Conservation (phyloP, 2,113 vertebrate genomes). For the Ctenodactylus gundi region DNA sequence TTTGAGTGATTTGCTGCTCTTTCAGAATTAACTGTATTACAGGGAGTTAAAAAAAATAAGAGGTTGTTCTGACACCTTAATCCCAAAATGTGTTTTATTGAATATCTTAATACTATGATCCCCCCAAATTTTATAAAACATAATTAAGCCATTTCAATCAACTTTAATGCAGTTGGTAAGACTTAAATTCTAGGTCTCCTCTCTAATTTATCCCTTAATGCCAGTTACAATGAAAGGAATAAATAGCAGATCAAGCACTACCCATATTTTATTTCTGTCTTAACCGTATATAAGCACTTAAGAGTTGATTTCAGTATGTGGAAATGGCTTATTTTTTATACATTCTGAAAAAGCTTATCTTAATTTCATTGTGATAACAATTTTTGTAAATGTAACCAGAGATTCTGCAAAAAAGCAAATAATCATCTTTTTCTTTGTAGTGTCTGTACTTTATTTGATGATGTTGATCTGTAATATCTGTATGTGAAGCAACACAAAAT, state of each 20-base stretch:
- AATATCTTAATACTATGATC: conserved; percentile 33
- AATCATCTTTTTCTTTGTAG: not conserved
- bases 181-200: not conserved
- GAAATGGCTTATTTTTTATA: not conserved
- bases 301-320: not conserved
- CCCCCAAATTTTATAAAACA: not conserved
- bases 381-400: not conserved
- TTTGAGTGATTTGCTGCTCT: conserved; percentile 33
- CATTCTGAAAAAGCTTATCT: not conserved
- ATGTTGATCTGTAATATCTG: not conserved
- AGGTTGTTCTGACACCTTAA: conserved; percentile 35
- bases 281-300: not conserved
- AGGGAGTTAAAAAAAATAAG: not conserved
- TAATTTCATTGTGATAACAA: not conserved
- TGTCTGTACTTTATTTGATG: not conserved
- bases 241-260: not conserved
- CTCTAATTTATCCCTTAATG: not conserved
- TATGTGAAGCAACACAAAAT: not conserved
- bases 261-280: not conserved
- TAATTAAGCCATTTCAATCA: conserved; percentile 17
- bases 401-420: not conserved
- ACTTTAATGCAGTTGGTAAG: not conserved
- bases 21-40: conserved; percentile 11
- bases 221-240: not conserved
- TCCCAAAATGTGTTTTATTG: conserved; percentile 29